phyloP scores from a whole-genome alignment of 2,113 vertebrate species.

The Pluvialis apricaria region DNA sequence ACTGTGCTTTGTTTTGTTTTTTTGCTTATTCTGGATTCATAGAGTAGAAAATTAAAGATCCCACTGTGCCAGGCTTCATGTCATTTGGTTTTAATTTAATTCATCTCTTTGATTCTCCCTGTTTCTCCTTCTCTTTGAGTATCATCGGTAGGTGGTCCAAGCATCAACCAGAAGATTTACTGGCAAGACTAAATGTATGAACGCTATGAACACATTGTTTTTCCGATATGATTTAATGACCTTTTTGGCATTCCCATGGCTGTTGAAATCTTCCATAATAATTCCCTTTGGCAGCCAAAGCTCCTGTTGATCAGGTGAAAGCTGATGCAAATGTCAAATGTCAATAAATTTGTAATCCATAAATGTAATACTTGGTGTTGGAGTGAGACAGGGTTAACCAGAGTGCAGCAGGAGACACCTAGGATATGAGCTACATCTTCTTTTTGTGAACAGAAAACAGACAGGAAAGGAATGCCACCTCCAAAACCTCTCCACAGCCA shows the following conservation, averaged over 20 bases:
- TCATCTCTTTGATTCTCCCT: slow-evolving; percentile 40
- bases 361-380: slow-evolving; percentile 56
- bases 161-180: slow-evolving; percentile 68
- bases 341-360: slow-evolving; percentile 75
- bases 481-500: not conserved
- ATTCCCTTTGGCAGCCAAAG: slow-evolving; percentile 67
- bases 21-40: slow-evolving; percentile 45
- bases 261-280: slow-evolving; percentile 72
- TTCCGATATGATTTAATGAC: slow-evolving; percentile 73
- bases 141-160: slow-evolving; percentile 64
- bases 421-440: not conserved
- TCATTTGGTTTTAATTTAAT: slow-evolving; percentile 68
- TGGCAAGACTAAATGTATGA: slow-evolving; percentile 64
- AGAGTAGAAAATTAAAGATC: slow-evolving; percentile 56
- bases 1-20: slow-evolving; percentile 21
- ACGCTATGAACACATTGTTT: slow-evolving; percentile 67
- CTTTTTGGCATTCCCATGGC: slow-evolving; percentile 67
- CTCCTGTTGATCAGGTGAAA: slow-evolving; percentile 73
- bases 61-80: slow-evolving; percentile 36
- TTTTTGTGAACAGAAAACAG: not conserved
- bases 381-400: slow-evolving; percentile 41
- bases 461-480: not conserved
- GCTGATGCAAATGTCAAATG: slow-evolving; percentile 72
- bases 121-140: slow-evolving; percentile 31
- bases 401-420: slow-evolving; percentile 40